phyloP scores from a whole-genome alignment of 2,797 vertebrate genomes.

The Remorina albescens region DNA sequence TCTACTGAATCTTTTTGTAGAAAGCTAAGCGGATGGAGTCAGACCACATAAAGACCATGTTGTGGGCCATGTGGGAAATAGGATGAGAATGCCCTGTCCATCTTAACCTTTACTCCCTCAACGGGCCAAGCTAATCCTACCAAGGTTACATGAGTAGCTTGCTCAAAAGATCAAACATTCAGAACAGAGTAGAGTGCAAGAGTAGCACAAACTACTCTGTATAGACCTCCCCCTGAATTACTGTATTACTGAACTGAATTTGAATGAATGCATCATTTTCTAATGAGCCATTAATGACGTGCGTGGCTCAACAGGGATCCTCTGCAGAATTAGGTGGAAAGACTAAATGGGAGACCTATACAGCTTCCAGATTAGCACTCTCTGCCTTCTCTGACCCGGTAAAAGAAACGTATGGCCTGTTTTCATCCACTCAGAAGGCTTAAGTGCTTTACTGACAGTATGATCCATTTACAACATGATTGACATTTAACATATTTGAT shows the following conservation, averaged over 20 bases:
- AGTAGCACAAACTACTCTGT: not conserved
- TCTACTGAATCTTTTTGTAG: conserved; percentile 15
- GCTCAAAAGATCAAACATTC: conserved; percentile 44
- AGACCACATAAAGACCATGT: conserved; percentile 46
- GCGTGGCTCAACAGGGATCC: conserved; percentile 21
- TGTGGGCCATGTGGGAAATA: conserved; percentile 45
- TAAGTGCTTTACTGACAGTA: conserved; percentile 64
- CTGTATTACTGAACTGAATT: not conserved
- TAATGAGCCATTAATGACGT: not conserved
- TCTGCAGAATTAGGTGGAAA: too few species aligned
- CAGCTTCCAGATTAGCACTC: conserved; percentile 36
- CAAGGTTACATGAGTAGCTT: conserved; percentile 42
- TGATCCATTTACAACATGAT: conserved; percentile 60
- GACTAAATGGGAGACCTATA: conserved; percentile 28
- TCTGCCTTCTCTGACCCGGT: conserved; percentile 54
- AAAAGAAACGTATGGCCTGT: conserved; percentile 45
- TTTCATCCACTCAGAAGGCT: conserved; percentile 68
- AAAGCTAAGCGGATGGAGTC: conserved; percentile 61
- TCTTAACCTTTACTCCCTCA: conserved; percentile 60
- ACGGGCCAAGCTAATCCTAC: conserved; percentile 59
- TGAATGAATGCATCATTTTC: not conserved
- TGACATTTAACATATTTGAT: conserved; percentile 43
- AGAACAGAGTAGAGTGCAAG: conserved; percentile 3
- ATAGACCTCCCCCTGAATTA: not conserved
- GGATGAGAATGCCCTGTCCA: conserved; percentile 49